Conservation (phyloP, 2,888 invertebrate species). For the Oscheius sp. region DNA sequence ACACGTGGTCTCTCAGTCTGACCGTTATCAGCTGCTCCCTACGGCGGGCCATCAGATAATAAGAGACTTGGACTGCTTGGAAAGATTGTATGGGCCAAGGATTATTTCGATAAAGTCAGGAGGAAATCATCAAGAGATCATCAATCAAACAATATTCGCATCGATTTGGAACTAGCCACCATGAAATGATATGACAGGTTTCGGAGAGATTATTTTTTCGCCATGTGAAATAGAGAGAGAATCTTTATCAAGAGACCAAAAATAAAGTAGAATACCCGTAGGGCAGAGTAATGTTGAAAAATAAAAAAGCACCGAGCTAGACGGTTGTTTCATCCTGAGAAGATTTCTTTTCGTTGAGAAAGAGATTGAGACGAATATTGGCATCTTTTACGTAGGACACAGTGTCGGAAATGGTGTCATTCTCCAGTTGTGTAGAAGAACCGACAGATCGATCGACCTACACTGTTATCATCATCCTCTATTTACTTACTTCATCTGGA, state of each 20-base stretch:
- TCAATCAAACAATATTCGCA: too few species aligned
- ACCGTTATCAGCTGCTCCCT: too few species aligned
- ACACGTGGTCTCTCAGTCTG: too few species aligned
- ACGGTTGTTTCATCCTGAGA: conserved; percentile 52
- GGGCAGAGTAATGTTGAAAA: not conserved
- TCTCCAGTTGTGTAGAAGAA: conserved; percentile 55
- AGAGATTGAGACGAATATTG: conserved; percentile 53
- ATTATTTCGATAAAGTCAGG: too few species aligned
- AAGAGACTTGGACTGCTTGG: too few species aligned
- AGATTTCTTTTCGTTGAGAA: conserved; percentile 44
- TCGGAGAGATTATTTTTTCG: not conserved
- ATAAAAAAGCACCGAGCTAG: conserved; percentile 25
- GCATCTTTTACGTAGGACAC: conserved; percentile 49
- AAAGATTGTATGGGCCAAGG: too few species aligned
- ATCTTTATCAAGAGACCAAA: conserved; percentile 1
- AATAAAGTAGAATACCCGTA: conserved; percentile 5
- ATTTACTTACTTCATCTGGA: conserved; percentile 44
- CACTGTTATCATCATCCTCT: conserved; percentile 5
- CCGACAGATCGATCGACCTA: conserved; percentile 55
- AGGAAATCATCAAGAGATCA: too few species aligned
- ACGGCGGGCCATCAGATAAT: too few species aligned
- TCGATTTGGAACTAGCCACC: too few species aligned
- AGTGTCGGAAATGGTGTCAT: conserved; percentile 41
- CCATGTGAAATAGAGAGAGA: not conserved
- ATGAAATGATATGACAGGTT: not conserved